Evolutionary conservation across 2,888 invertebrate genomes (phyloP), one percentile per base, ranked within the genome.

Genomic region (Criorhina ranunculi): DNA sequence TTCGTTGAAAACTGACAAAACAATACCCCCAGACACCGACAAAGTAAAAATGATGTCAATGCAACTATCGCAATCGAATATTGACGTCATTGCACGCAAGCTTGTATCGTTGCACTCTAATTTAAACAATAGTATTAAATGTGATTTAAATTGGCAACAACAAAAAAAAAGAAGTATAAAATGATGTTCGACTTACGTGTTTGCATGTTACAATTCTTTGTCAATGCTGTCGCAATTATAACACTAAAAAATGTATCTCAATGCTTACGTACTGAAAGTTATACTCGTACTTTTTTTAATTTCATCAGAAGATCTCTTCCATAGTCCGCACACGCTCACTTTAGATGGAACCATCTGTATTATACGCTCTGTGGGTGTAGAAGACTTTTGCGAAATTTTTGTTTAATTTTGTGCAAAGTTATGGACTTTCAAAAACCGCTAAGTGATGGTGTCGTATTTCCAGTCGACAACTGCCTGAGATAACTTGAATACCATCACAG

Each of bases 271-370:
- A 29, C 59, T 55, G 82, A 77, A 82, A 72, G 46, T 67, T 66
- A 82, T 82, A 69, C 24, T 24, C 24, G 24, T 24, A 42, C 40
- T 40, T 44, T 51, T n/a, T 51, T 33, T 33, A 72, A 72, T 77
- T 82, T 77, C 77, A 60, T 70, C 77, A 82, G 66, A 66, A 66
- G 77, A 82, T 82, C 70, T 60, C 70, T 42, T 62, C 53, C 55
- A 59, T 49, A 29, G 12, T 49, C 24, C 19, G 29, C 44, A 31
- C 42, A 33, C 33, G 4, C 4, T 46, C 24, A 35, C 46, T 31
- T 33, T 17, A 19, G 17, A 12, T 12, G 33, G 7, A 7, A 17
- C 29, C n/a, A 9, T 33, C 46, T 19, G 44, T 46, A 37, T 66
- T 51, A 55, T 46, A 11, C 15, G 6, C 19, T 31, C 12, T 40